Base-by-base conservation (phyloP, 2,113 vertebrate genomes). In the Tiliqua scincoides region DNA sequence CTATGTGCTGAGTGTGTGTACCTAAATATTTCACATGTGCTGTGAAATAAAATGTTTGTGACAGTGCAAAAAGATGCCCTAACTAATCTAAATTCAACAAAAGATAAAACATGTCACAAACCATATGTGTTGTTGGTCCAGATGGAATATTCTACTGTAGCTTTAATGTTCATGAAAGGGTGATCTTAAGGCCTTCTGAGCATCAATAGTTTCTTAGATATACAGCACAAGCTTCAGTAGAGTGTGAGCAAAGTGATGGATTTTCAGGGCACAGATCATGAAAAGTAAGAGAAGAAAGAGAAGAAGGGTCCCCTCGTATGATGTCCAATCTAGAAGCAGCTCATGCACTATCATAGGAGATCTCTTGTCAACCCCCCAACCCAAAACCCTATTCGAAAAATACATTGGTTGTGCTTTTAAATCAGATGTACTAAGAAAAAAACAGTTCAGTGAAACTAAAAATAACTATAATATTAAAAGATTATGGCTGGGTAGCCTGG, bases 161-260 rank as follows among this genome's bases (percentile, higher is more conserved):
- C 1, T 0, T 87, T 79, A 83, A 54, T 59, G 17, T 62, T 85
- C 54, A 70, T 52, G 73, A 88, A 95, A 83, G 32, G 82, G 75
- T 85, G 87, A 86, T 87, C 84, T 70, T 62, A 89, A 89, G 85
- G 86, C 76, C 48, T 79, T 90, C 85, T 78, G 76, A 86, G 85
- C 86, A 92, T 68, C 84, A 57, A 14, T 7, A 7, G 32, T 82
- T 93, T 94, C 89, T 76, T 84, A 91, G 72, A 87, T 83, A 70
- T 1, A 20, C 72, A 88, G 14, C n/a, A 85, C 10, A 90, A 87
- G 79, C 76, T 90, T 89, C 79, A 86, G 2, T 82, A 83, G 85
- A 94, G 92, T 90, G 40, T 87, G 82, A 86, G 79, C 68, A 85
- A 10, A 3, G 1, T 54, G 83, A 87, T 86, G 65, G 82, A 67